Base-by-base conservation (phyloP, 1,140 invertebrate genomes). In the Sycobia sp. region DNA sequence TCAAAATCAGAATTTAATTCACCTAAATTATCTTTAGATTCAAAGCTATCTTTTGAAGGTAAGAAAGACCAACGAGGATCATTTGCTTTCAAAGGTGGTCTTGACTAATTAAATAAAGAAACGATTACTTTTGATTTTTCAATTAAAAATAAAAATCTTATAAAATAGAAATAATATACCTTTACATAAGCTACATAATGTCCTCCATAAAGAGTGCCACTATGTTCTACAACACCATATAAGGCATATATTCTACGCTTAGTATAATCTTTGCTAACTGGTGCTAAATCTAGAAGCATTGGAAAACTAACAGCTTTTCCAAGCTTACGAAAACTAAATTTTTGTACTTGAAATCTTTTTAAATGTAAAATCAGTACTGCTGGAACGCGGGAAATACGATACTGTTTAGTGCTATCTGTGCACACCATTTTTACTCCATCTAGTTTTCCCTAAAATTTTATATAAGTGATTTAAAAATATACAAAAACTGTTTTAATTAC, bases 111-210 rank as follows among this genome's bases (percentile, higher is more conserved):
- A 47, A 38, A 59, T 29, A 43, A 49, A 4, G 34, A 58, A 53
- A 57, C 14, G 49, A 49, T 34, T 44, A 55, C 34, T 55, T 20
- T 41, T 39, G 46, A 20, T 13, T 10, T 16, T 47, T 34, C 7
- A 11, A 4, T 23, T 25, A 23, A 9, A 47, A 47, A 36, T n/a
- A n/a, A n/a, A n/a, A n/a, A n/a, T n/a, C n/a, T n/a, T n/a, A n/a
- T n/a, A n/a, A n/a, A n/a, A n/a, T n/a, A n/a, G n/a, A 23, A 23
- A 56, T 53, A 32, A 29, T 25, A 27, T 51, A 92, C 90, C 82
- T 93, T 93, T 1, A 94, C 92, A 74, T 96, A 99, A 8, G 96
- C 94, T n/a, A 95, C 91, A 75, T 99, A 99, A 81, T 99, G 97
- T 4, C 96, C 97, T 49, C 92, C 91, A 70, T 91, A 89, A 66